Percentiles rank a stretch among this genome's conserved stretches.
Evolutionary conservation across 2,888 invertebrate genomes (phyloP).

Genomic region (Diarsia brunnea): DNA sequence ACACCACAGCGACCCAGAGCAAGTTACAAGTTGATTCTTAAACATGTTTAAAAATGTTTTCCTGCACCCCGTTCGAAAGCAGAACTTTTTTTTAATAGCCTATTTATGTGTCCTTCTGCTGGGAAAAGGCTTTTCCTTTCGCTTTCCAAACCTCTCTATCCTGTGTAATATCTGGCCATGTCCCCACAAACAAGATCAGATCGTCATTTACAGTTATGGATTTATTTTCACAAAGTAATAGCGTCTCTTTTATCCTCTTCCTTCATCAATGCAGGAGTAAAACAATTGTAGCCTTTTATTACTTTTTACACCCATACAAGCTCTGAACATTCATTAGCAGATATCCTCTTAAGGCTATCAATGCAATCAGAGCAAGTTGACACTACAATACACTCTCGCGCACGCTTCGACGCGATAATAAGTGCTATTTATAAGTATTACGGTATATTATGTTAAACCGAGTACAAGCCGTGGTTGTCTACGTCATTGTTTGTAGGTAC

Average conservation of each 20-base stretch:
- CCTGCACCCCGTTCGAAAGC: rapidly evolving
- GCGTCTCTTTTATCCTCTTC: rapidly evolving
- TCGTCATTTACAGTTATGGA: too few relatives aligned
- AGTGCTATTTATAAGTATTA: constrained; percentile 66
- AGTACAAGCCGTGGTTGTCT: constrained; percentile 8
- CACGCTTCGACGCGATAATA: constrained; percentile 50
- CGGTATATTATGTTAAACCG: constrained; percentile 40
- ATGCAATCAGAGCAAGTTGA: constrained; percentile 53
- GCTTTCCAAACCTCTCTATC: too few relatives aligned
- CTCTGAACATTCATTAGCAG: constrained; percentile 27
- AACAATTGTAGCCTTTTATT: not conserved
- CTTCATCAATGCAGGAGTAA: not conserved
- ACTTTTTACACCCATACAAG: not conserved
- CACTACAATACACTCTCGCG: constrained; percentile 55
- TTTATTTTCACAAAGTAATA: not conserved
- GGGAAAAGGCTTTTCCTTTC: too few relatives aligned
- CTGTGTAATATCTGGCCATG: too few relatives aligned
- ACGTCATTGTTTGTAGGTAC: constrained; percentile 13
- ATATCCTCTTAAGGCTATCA: constrained; percentile 42
- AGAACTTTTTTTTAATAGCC: too few relatives aligned
- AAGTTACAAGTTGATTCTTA: not conserved
- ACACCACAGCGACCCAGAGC: not conserved
- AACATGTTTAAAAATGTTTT: not conserved
- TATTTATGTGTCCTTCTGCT: too few relatives aligned
- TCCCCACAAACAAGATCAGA: too few relatives aligned